Percentiles rank a stretch among this genome's conserved stretches.
phyloP scores from a whole-genome alignment of 1,140 invertebrate genomes.

The Aporrectodea caliginosa region DNA sequence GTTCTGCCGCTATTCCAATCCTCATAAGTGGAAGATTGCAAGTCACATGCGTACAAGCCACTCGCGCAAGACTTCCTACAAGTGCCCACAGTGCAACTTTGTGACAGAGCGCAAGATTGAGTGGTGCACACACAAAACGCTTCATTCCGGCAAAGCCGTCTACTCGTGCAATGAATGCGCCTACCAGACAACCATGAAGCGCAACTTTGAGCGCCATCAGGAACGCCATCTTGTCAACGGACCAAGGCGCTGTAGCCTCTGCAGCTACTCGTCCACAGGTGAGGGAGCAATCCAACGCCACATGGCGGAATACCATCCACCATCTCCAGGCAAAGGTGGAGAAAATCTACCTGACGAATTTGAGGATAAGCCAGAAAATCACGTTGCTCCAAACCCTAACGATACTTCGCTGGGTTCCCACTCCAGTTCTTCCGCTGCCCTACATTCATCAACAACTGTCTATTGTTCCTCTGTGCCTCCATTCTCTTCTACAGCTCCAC shows the following conservation, averaged over 20 bases:
- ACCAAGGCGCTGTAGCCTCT: conserved; percentile 70
- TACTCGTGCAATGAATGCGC: conserved; percentile 79
- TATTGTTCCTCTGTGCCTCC: too few species aligned
- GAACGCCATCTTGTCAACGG: conserved; percentile 81
- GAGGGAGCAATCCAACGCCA: conserved; percentile 88
- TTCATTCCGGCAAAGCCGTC: conserved; percentile 80
- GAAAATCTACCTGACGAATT: conserved; percentile 22
- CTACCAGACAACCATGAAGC: conserved; percentile 86
- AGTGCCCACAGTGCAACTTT: conserved; percentile 66
- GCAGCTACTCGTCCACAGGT: conserved; percentile 86
- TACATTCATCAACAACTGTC: too few species aligned
- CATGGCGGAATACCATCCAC: conserved; percentile 63
- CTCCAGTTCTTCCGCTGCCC: too few species aligned
- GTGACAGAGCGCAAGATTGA: conserved; percentile 75
- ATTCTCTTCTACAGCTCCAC: too few species aligned
- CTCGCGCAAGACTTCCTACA: conserved; percentile 65
- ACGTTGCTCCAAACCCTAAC: conserved; percentile 10
- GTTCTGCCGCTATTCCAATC: conserved; percentile 42
- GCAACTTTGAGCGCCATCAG: conserved; percentile 87
- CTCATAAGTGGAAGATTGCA: conserved; percentile 38
- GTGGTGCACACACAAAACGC: conserved; percentile 71
- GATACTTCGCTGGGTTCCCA: too few species aligned
- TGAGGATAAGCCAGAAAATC: conserved; percentile 12
- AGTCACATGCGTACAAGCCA: conserved; percentile 58
- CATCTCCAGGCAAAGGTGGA: conserved; percentile 34